Evolutionary conservation across 2,888 invertebrate species (phyloP).

Genomic region (Polyommatus icarus): DNA sequence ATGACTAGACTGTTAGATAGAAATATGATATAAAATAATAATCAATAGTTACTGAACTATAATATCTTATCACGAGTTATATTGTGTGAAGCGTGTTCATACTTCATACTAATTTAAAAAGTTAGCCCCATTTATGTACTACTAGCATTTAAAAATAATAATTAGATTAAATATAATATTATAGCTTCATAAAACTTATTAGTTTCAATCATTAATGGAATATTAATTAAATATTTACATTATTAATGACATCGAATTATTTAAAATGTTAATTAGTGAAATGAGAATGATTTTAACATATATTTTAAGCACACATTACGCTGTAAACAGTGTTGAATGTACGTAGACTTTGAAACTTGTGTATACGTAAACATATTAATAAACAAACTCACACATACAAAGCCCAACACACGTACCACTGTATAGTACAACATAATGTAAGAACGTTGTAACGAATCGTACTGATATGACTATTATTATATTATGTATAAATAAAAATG

Average conservation of each 20-base stretch:
- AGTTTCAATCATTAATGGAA: neutral
- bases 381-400: neutral
- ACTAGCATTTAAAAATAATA: neutral
- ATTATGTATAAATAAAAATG: conserved; percentile 9
- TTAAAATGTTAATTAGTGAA: neutral
- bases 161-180: neutral
- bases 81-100: neutral
- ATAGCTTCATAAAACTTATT: neutral
- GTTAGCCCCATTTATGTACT: neutral
- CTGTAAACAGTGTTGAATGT: neutral
- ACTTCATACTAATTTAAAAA: neutral
- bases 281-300: neutral
- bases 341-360: neutral
- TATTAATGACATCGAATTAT: neutral
- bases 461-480: conserved; percentile 5
- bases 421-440: neutral
- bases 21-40: neutral
- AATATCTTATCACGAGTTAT: neutral
- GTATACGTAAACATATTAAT: conserved; percentile 2
- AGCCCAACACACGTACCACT: neutral
- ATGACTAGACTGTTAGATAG: neutral
- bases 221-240: neutral
- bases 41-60: neutral
- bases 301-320: neutral
- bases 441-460: neutral